These are phyloP conservation scores for Sardinella longiceps DNA, from an alignment of 2,797 vertebrate species.

Conservation along the genomic window DNA sequence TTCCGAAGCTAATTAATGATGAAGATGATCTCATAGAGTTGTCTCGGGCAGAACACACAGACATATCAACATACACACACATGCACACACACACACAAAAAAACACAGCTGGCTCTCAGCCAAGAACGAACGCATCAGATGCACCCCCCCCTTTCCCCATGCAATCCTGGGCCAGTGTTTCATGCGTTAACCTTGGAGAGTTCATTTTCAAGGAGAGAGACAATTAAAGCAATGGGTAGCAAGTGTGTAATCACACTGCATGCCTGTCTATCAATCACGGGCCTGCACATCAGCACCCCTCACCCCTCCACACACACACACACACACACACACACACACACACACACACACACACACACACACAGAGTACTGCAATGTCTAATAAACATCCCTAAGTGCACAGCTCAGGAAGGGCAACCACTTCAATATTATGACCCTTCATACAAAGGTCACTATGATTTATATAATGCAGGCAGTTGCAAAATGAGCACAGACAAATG, in stretches of 20 bases:
- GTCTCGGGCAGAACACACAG: neutral
- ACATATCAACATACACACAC: neutral
- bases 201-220: neutral
- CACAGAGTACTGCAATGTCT: neutral
- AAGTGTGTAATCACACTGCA: neutral
- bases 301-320: too few species aligned
- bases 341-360: too few species aligned
- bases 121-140: too few species aligned
- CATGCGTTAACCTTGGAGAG: neutral
- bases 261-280: neutral
- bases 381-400: constrained; percentile 2
- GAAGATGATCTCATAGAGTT: constrained; percentile 7
- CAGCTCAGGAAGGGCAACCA: neutral
- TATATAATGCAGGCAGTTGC: neutral
- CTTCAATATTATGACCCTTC: constrained; percentile 16
- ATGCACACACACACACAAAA: neutral
- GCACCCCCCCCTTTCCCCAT: too few species aligned
- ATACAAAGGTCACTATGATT: constrained; percentile 9
- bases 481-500: constrained; percentile 1
- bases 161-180: neutral
- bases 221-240: constrained; percentile 5
- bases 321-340: too few species aligned
- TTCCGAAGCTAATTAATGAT: neutral
- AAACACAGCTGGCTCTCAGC: neutral
- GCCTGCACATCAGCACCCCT: neutral